Conservation (phyloP, 2,797 vertebrate species). For the Crotalus adamanteus region DNA sequence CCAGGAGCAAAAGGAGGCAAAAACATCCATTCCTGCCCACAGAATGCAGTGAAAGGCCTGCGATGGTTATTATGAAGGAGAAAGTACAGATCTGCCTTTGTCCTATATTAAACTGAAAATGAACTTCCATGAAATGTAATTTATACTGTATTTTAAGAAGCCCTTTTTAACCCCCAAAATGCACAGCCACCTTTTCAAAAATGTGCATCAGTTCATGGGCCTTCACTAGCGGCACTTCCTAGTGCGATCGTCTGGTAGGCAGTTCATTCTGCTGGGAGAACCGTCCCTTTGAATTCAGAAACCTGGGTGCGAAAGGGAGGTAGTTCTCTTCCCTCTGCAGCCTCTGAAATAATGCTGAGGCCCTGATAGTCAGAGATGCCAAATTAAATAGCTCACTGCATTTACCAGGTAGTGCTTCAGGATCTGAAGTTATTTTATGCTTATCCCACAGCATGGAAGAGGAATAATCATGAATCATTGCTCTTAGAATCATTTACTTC, state of each 20-base stretch:
- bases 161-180: neutral
- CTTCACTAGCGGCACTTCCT: neutral
- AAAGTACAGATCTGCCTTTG: neutral
- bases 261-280: neutral
- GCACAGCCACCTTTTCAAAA: neutral
- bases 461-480: neutral
- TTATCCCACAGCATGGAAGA: neutral
- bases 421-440: neutral
- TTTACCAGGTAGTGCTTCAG: neutral
- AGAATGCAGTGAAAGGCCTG: neutral
- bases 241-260: neutral
- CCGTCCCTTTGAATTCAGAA: neutral
- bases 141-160: slow-evolving; percentile 37
- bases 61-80: neutral
- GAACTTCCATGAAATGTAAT: slow-evolving; percentile 33
- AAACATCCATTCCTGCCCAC: neutral
- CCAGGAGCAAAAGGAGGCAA: neutral
- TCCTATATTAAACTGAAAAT: slow-evolving; percentile 34
- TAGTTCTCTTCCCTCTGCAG: neutral
- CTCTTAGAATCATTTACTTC: neutral
- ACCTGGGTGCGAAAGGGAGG: neutral
- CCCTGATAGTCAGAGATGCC: neutral
- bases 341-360: neutral
- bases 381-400: neutral
- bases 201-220: no score